Conservation (phyloP, 1,140 invertebrate genomes). For the Drosophila ficusphila region DNA sequence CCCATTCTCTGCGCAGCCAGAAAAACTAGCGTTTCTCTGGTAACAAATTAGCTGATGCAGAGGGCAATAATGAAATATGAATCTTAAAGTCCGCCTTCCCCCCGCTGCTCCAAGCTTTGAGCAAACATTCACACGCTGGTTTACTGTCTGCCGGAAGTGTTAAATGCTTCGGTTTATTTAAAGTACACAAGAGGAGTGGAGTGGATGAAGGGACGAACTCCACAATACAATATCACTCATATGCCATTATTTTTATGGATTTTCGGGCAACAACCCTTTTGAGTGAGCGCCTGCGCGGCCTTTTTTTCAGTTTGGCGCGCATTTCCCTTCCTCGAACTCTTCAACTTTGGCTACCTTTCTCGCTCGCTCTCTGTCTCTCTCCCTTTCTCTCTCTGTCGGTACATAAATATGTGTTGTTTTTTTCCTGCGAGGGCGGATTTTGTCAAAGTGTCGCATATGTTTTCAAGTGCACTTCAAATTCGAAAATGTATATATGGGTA, state of each 20-base stretch:
- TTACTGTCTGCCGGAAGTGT: conserved; percentile 75
- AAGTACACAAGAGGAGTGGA: conserved; percentile 51
- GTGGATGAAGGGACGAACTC: conserved; percentile 1
- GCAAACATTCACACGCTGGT: conserved; percentile 77
- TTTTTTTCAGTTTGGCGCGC: conserved; percentile 67
- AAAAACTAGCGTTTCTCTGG: background rate
- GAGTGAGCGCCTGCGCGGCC: conserved; percentile 48
- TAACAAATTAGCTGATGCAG: conserved; percentile 31
- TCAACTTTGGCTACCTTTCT: conserved; percentile 31
- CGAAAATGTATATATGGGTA: background rate
- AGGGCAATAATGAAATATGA: conserved; percentile 44
- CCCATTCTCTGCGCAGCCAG: background rate
- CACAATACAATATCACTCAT: conserved; percentile 70
- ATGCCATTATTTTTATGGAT: conserved; percentile 77
- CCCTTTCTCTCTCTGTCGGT: background rate
- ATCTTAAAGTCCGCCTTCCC: background rate
- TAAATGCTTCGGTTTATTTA: conserved; percentile 82
- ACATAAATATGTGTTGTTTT: background rate
- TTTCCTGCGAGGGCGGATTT: conserved; percentile 48
- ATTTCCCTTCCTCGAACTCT: conserved; percentile 53
- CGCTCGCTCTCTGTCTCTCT: conserved; percentile 22
- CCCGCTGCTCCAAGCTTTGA: conserved; percentile 27
- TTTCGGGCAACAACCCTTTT: conserved; percentile 67
- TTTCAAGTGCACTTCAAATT: conserved; percentile 81
- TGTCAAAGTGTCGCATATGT: conserved; percentile 75